These are phyloP conservation scores for Drosophila nikananu DNA, from an alignment of 1,140 invertebrate genomes.

Conservation along the genomic window DNA sequence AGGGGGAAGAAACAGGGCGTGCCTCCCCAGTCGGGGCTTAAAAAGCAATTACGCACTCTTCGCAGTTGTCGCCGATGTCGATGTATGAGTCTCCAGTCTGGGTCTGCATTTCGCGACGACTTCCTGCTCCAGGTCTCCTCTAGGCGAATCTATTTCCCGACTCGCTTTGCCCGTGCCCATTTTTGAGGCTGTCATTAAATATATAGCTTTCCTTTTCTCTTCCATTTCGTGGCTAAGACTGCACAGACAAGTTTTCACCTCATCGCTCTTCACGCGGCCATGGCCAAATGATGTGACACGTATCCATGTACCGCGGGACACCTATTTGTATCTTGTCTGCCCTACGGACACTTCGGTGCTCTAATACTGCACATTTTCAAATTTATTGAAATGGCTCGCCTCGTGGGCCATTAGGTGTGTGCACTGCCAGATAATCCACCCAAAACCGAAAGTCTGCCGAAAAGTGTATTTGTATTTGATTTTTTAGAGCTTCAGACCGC, in stretches of 20 bases:
- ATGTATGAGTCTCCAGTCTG: constrained; percentile 34
- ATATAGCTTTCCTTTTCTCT: constrained; percentile 28
- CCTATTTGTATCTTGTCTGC: constrained; percentile 28
- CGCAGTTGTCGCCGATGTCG: constrained; percentile 59
- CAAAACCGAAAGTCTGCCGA: too few relatives aligned
- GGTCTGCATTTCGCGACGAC: constrained; percentile 36
- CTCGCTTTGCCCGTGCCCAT: neutral
- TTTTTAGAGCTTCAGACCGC: too few relatives aligned
- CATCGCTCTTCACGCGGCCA: constrained; percentile 2
- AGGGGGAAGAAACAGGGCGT: constrained; percentile 41
- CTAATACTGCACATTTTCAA: too few relatives aligned
- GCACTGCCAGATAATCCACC: too few relatives aligned
- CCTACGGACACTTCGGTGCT: constrained; percentile 12
- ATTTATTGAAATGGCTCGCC: constrained; percentile 6
- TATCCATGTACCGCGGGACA: constrained; percentile 4
- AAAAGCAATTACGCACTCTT: constrained; percentile 73
- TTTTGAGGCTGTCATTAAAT: constrained; percentile 35
- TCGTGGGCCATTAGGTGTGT: too few relatives aligned
- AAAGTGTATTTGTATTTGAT: too few relatives aligned
- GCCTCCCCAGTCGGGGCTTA: constrained; percentile 47
- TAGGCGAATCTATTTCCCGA: constrained; percentile 31
- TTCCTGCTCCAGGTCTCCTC: constrained; percentile 43
- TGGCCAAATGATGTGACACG: constrained; percentile 10
- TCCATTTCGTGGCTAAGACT: constrained; percentile 3
- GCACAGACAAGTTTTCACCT: constrained; percentile 13